Evolutionary conservation across 2,113 vertebrate species (phyloP), one percentile per base, ranked within the genome.

Genomic region (Mastomys coucha): DNA sequence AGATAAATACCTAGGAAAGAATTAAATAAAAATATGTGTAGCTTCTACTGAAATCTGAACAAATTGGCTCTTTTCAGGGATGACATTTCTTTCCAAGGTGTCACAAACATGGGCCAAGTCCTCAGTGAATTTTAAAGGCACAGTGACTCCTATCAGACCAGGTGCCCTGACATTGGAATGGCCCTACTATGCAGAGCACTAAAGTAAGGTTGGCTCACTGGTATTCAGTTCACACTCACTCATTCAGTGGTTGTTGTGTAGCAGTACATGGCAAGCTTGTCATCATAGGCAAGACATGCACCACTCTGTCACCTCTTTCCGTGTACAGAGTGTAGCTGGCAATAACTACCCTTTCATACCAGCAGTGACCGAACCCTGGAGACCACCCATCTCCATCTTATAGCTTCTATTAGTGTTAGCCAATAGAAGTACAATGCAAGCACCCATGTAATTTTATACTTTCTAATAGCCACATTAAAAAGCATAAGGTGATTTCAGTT

Each of bases 41-140:
- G 24, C n/a, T 94, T 91, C 93, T 90, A 87, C 51, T 93, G 60
- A 95, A 89, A 67, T 78, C 16, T 77, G 7, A 65, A 24, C 45
- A 89, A 36, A 96, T 84, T 87, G 26, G 6, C 1, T 87, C 86
- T 91, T 92, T 75, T 31, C 82, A 93, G 49, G 49, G 11, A 80
- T 88, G 92, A 88, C n/a, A 60, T 92, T 90, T 92, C 70, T 91
- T 88, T 86, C 58, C 1, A 87, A 82, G 51, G 78, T 78, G 17
- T 51, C 36, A 33, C 91, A 89, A 77, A 51, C 92, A 49, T 91
- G 84, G 60, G 72, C 90, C 80, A 84, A 92, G 28, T 82, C 73
- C 65, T 73, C 73, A 53, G 63, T 96, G 63, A 89, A 63, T 88
- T 51, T 89, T 87, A 58, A 96, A 93, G 77, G 67, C 78, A 89